Percentiles rank a stretch among this genome's conserved stretches.
phyloP scores from a whole-genome alignment of 2,113 vertebrate genomes.

The Lontra canadensis region DNA sequence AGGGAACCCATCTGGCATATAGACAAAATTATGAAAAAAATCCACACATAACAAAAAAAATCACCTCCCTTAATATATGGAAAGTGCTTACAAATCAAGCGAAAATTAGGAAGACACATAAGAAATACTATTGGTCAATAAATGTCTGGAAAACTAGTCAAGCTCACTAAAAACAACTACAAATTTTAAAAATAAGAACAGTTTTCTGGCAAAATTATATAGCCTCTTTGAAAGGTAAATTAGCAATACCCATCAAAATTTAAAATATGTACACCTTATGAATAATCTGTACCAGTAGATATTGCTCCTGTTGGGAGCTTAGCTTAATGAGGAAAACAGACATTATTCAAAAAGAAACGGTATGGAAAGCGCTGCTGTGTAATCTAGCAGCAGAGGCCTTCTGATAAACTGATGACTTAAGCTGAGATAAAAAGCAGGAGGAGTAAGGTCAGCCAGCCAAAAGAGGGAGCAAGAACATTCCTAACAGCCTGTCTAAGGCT shows the following conservation, averaged over 20 bases:
- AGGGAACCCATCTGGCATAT: not conserved
- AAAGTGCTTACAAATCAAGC: not conserved
- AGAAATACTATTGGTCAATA: not conserved
- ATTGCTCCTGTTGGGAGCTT: not conserved
- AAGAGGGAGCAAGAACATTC: not conserved
- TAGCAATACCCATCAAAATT: not conserved
- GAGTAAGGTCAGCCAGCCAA: not conserved
- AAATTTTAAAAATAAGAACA: not conserved
- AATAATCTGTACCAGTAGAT: not conserved
- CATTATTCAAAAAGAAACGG: not conserved
- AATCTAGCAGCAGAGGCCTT: not conserved
- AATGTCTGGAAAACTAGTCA: not conserved
- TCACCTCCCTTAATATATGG: not conserved
- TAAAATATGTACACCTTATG: not conserved
- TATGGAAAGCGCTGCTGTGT: not conserved
- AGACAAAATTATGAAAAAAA: conserved; percentile 6
- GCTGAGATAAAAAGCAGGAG: conserved; percentile 16
- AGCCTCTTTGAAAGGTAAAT: not conserved
- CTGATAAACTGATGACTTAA: conserved; percentile 16
- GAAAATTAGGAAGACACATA: not conserved
- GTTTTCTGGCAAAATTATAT: conserved; percentile 32
- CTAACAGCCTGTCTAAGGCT: not conserved
- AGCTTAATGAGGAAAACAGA: conserved; percentile 8
- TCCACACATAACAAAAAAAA: not conserved
- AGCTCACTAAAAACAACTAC: not conserved